Conservation (phyloP, 2,797 vertebrate genomes). For the Acanthurus tractus region DNA sequence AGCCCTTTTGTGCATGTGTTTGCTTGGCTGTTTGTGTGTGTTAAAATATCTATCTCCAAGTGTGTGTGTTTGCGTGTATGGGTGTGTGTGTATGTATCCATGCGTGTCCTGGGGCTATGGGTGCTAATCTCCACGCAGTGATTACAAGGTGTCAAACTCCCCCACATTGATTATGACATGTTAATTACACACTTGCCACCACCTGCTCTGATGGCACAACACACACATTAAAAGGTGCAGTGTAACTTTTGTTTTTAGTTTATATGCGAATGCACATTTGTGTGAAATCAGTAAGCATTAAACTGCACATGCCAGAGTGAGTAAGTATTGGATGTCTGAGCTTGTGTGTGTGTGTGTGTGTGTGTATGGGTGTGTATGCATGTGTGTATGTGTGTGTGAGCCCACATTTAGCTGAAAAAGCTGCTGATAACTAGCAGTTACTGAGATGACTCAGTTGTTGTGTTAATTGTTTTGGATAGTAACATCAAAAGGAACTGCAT, state of each 20-base stretch:
- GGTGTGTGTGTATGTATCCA: slow-evolving; percentile 1
- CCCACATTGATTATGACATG: slow-evolving; percentile 95
- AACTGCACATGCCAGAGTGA: neutral
- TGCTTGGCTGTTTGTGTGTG: slow-evolving; percentile 38
- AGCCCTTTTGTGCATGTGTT: slow-evolving; percentile 15
- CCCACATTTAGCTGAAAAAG: neutral
- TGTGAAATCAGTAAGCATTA: neutral
- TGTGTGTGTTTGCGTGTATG: slow-evolving; percentile 78
- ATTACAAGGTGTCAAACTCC: slow-evolving; percentile 98
- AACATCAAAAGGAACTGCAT: neutral
- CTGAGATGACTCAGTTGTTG: slow-evolving; percentile 1
- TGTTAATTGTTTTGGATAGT: neutral
- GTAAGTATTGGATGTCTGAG: neutral
- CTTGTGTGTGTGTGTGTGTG: neutral
- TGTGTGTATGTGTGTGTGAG: no score
- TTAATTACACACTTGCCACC: slow-evolving; percentile 99
- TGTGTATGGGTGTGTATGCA: no score
- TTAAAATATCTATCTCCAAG: slow-evolving; percentile 29
- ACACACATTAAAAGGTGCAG: slow-evolving; percentile 45
- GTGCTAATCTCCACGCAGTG: slow-evolving; percentile 98
- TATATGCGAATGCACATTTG: neutral
- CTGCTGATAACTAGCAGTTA: slow-evolving; percentile 8
- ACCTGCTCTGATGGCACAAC: slow-evolving; percentile 89
- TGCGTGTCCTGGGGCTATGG: slow-evolving; percentile 90
- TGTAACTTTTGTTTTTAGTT: slow-evolving; percentile 1